phyloP scores from a whole-genome alignment of 2,113 vertebrate genomes.

The Urocolius indicus region DNA sequence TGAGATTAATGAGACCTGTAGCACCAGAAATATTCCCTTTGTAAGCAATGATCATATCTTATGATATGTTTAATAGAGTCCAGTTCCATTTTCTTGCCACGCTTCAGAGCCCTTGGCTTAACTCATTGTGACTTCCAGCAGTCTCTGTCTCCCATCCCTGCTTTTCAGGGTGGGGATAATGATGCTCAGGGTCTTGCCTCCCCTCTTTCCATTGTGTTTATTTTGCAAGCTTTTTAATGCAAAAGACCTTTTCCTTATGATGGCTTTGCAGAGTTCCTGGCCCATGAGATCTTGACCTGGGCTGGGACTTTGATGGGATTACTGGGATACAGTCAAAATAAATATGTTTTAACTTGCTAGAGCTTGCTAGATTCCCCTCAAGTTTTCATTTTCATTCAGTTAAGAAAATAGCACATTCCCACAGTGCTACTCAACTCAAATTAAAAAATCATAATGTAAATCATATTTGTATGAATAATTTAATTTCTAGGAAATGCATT shows the following conservation, averaged over 20 bases:
- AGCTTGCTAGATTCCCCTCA: not conserved
- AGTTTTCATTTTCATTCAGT: constrained; percentile 1
- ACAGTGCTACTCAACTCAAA: constrained; percentile 24
- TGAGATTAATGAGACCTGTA: not conserved
- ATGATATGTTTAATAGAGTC: not conserved
- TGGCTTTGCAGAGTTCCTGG: not conserved
- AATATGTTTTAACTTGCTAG: not conserved
- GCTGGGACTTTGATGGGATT: not conserved
- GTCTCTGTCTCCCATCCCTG: not conserved
- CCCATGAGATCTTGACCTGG: not conserved
- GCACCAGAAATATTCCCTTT: not conserved
- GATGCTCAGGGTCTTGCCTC: not conserved
- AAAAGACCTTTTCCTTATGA: not conserved
- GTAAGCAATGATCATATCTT: not conserved
- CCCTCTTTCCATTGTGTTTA: not conserved
- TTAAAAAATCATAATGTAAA: constrained; percentile 46
- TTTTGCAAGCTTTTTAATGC: not conserved
- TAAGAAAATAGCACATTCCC: constrained; percentile 35
- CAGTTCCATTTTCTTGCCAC: not conserved
- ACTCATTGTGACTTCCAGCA: not conserved
- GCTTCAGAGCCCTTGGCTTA: not conserved
- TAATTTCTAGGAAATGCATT: constrained; percentile 39
- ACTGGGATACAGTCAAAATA: not conserved
- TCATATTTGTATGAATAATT: constrained; percentile 57
- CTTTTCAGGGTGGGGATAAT: not conserved